Conservation (phyloP, 1,140 invertebrate species). For the Aphelenchoides avenae region DNA sequence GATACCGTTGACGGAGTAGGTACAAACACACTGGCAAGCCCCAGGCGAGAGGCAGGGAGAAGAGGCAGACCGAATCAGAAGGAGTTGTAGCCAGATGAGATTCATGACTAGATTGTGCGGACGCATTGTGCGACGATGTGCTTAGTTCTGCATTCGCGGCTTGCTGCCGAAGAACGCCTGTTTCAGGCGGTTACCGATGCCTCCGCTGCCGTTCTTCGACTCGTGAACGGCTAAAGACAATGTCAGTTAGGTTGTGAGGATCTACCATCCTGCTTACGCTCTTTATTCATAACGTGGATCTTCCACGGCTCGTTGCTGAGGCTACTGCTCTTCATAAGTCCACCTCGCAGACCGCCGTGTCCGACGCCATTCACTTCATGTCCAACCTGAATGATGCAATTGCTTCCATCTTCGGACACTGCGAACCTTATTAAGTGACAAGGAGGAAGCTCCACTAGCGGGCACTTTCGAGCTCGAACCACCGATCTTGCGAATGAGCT, state of each 20-base stretch:
- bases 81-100: no score
- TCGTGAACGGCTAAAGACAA: neutral
- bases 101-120: no score
- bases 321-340: constrained; percentile 52
- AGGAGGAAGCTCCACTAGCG: constrained; percentile 44
- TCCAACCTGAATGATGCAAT: constrained; percentile 26
- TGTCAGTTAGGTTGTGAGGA: neutral
- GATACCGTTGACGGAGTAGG: no score
- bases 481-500: constrained; percentile 47
- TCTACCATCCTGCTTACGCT: constrained; percentile 10
- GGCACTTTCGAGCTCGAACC: constrained; percentile 21
- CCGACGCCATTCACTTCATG: constrained; percentile 11
- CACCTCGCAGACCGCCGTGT: constrained; percentile 15
- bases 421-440: constrained; percentile 49
- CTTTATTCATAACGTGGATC: constrained; percentile 30
- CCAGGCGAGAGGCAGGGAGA: no score
- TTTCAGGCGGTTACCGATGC: constrained; percentile 40
- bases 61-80: no score
- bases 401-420: constrained; percentile 4
- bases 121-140: no score
- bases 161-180: constrained; percentile 44
- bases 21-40: no score
- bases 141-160: no score
- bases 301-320: constrained; percentile 52
- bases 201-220: constrained; percentile 13